These are phyloP conservation scores for Sepioteuthis lessoniana DNA, from an alignment of 2,888 invertebrate genomes.

Conservation along the genomic window DNA sequence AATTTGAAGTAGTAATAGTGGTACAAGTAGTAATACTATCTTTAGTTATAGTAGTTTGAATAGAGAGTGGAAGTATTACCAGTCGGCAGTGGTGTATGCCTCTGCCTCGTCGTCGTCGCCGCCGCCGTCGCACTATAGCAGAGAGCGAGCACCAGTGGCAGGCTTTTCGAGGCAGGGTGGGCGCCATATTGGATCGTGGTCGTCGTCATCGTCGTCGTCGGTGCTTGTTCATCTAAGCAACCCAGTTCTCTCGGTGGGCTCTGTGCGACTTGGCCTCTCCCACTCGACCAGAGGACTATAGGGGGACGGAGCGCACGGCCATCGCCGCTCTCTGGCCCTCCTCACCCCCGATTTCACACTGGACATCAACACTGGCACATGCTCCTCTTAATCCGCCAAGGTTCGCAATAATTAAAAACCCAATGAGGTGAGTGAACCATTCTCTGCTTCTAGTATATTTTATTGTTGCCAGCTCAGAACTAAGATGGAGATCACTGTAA, in stretches of 20 bases:
- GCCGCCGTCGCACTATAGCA: not conserved
- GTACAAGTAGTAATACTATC: not conserved
- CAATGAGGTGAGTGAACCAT: conserved; percentile 47
- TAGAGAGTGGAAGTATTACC: not conserved
- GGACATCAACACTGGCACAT: conserved; percentile 21
- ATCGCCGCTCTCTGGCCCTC: conserved; percentile 23
- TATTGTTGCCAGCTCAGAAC: conserved; percentile 35
- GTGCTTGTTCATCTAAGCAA: not conserved
- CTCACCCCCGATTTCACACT: conserved; percentile 11
- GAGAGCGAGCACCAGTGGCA: not conserved
- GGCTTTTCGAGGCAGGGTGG: conserved; percentile 34
- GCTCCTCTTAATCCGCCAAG: conserved; percentile 37
- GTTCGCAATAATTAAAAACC: conserved; percentile 44
- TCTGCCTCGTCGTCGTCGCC: not conserved
- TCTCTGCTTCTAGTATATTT: conserved; percentile 36
- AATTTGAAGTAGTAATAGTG: conserved; percentile 8
- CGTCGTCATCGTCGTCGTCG: conserved; percentile 2
- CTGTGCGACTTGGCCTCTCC: conserved; percentile 20
- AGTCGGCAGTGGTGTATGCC: conserved; percentile 16
- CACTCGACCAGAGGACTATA: not conserved
- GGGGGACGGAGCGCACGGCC: conserved; percentile 33
- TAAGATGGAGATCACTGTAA: conserved; percentile 39
- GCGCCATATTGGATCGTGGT: conserved; percentile 42
- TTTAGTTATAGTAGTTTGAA: not conserved
- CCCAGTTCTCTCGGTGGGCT: conserved; percentile 33